Percentiles rank a stretch among this genome's conserved stretches.
phyloP scores from a whole-genome alignment of 2,888 invertebrate species.

The Tenthredo scrophulariae region DNA sequence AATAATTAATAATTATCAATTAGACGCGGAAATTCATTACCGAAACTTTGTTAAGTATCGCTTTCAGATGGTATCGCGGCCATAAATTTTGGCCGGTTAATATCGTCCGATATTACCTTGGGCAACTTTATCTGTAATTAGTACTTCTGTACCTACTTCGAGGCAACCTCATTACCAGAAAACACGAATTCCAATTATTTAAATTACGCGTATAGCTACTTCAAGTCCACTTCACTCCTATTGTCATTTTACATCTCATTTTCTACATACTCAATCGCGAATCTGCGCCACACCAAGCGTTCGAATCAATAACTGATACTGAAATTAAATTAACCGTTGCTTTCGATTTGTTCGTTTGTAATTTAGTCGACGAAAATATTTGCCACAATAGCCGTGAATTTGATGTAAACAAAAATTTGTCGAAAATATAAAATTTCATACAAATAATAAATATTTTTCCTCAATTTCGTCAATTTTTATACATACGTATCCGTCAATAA shows the following conservation, averaged over 20 bases:
- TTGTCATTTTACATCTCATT: slow-evolving; percentile 14
- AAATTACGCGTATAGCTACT: slow-evolving; percentile 41
- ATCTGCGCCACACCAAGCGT: neutral
- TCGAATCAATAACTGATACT: slow-evolving; percentile 21
- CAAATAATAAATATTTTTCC: neutral
- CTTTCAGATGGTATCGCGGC: slow-evolving; percentile 19
- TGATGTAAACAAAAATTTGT: neutral
- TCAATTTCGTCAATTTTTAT: neutral
- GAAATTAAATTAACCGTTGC: neutral
- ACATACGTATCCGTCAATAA: neutral
- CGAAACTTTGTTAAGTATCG: slow-evolving; percentile 14
- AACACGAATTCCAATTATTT: slow-evolving; percentile 56
- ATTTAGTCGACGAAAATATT: neutral
- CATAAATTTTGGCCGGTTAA: slow-evolving; percentile 16
- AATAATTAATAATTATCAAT: neutral
- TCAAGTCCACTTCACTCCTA: neutral
- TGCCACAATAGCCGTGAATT: neutral
- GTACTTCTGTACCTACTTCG: neutral
- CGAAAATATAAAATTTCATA: neutral
- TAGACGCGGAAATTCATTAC: neutral
- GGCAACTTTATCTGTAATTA: slow-evolving; percentile 23
- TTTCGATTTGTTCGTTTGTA: neutral
- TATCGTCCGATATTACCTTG: slow-evolving; percentile 13
- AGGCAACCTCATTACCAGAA: slow-evolving; percentile 52
- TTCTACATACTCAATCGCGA: neutral